Evolutionary conservation across 53 echinoderm and acorn worm genomes (phyloP).

Genomic region (Astropecten irregularis): DNA sequence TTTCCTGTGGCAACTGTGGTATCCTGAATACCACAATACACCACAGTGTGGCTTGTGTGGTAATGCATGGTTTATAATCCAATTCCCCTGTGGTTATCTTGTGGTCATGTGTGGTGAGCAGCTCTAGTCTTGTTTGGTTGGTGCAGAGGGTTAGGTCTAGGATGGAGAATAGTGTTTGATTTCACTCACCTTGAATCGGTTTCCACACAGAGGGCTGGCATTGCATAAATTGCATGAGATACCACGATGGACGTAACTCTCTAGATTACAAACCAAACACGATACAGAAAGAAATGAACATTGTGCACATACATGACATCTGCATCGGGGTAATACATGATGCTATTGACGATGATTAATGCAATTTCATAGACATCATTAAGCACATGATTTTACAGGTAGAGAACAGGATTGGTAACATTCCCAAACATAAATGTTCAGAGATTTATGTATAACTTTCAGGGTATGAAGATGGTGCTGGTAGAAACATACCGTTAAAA

Average conservation of each 20-base stretch:
- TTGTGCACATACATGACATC: neutral
- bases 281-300: neutral
- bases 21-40: no score
- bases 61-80: no score
- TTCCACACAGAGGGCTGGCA: slow-evolving; percentile 90
- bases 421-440: no score
- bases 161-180: no score
- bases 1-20: no score
- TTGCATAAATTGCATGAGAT: slow-evolving; percentile 88
- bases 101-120: neutral
- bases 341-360: no score
- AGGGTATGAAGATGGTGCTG: no score
- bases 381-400: neutral
- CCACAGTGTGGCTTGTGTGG: no score
- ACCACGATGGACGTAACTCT: slow-evolving; percentile 85
- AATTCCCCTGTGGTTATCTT: neutral
- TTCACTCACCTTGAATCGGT: slow-evolving; percentile 86
- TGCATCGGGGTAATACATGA: neutral
- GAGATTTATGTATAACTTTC: no score
- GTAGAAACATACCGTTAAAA: no score
- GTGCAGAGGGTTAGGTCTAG: no score
- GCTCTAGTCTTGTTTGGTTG: neutral
- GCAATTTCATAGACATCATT: neutral
- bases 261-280: slow-evolving; percentile 55
- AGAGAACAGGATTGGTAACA: neutral